Conservation (phyloP, 2,797 vertebrate genomes). For the Tiaroga cobitis region DNA sequence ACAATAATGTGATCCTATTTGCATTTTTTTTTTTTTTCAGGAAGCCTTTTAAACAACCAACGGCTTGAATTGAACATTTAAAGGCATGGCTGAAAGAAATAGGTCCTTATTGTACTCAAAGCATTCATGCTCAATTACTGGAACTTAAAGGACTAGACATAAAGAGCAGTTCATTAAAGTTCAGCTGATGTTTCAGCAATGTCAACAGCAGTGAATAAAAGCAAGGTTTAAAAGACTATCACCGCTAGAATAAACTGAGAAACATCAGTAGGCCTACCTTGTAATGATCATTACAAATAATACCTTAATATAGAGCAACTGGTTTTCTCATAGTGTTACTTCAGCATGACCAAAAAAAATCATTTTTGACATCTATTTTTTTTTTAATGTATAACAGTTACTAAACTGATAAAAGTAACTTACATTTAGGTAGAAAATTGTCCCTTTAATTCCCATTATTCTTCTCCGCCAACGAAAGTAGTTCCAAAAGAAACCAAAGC, state of each 20-base stretch:
- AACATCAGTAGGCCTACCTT: not conserved
- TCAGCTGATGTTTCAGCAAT: not conserved
- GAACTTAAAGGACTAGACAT: slow-evolving; percentile 46
- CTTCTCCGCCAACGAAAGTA: not conserved
- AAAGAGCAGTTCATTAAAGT: slow-evolving; percentile 18
- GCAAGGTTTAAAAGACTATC: not conserved
- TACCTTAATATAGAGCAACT: not conserved
- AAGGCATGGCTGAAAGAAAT: slow-evolving; percentile 28
- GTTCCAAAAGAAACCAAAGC: not conserved
- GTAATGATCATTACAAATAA: not conserved
- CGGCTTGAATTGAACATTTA: slow-evolving; percentile 5
- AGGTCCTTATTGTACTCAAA: slow-evolving; percentile 11
- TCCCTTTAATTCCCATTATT: not conserved
- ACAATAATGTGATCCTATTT: slow-evolving; percentile 17
- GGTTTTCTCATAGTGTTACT: not conserved
- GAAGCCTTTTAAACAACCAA: slow-evolving; percentile 9
- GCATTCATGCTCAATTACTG: slow-evolving; percentile 16
- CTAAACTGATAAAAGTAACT: not conserved
- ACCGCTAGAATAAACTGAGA: slow-evolving; percentile 1
- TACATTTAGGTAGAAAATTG: no score
- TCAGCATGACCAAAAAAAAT: not conserved
- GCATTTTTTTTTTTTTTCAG: not conserved
- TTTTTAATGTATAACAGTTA: not conserved
- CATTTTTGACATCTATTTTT: no score
- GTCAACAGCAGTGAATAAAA: not conserved